A percentile compares a stretch with the other conserved stretches of the same genome.
These are phyloP conservation scores for Drymodes brunneopygia DNA, from an alignment of 2,113 vertebrate genomes.

Conservation along the genomic window DNA sequence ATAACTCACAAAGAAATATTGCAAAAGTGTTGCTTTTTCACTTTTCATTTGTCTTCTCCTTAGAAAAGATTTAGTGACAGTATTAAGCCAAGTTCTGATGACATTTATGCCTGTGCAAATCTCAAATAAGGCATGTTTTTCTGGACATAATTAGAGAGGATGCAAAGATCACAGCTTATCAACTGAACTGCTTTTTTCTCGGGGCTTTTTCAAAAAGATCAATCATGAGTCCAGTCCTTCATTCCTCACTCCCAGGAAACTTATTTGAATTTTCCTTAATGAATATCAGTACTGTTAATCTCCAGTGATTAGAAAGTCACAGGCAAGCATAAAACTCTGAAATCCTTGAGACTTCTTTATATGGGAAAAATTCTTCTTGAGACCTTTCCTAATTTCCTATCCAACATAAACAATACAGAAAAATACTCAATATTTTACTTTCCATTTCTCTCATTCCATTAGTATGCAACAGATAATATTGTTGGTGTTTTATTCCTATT, in stretches of 20 bases:
- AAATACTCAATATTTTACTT: slow-evolving; percentile 25
- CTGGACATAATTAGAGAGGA: neutral
- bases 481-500: neutral
- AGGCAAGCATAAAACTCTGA: neutral
- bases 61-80: neutral
- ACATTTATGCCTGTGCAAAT: neutral
- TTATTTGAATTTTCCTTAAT: neutral
- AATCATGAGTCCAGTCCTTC: neutral
- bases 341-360: neutral
- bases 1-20: neutral
- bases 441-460: neutral
- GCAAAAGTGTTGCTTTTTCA: neutral
- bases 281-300: neutral
- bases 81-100: neutral
- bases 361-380: slow-evolving; percentile 7
- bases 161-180: neutral
- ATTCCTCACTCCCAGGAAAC: neutral
- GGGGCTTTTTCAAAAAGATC: neutral
- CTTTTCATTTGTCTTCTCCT: neutral
- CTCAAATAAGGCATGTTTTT: neutral
- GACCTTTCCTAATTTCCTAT: neutral
- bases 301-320: neutral
- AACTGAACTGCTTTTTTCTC: neutral
- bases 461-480: slow-evolving; percentile 9
- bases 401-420: slow-evolving; percentile 28